Conservation (phyloP, 1,140 invertebrate species). For the Heterodera carotae region DNA sequence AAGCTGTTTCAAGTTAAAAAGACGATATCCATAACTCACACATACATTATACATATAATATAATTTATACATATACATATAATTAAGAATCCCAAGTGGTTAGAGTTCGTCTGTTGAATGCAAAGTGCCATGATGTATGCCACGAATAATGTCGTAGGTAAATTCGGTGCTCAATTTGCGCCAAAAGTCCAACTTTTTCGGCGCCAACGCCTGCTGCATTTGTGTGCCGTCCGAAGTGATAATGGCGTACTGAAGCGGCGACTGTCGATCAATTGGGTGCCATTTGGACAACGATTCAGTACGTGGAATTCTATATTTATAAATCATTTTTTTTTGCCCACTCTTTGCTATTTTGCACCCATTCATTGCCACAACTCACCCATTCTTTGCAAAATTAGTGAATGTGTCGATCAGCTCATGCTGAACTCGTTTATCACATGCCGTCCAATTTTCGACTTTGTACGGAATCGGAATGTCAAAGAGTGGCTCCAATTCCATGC, state of each 20-base stretch:
- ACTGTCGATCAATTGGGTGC: not conserved
- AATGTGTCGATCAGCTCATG: slow-evolving; percentile 11
- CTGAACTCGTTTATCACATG: slow-evolving; percentile 13
- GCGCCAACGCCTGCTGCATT: slow-evolving; percentile 17
- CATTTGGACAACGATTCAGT: slow-evolving; percentile 19
- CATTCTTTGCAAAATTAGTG: slow-evolving; percentile 37
- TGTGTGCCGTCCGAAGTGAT: not conserved
- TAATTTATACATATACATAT: too few species aligned
- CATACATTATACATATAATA: too few species aligned
- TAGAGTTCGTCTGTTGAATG: slow-evolving; percentile 37
- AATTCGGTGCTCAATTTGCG: slow-evolving; percentile 34
- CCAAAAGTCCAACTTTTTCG: slow-evolving; percentile 38
- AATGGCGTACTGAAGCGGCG: slow-evolving; percentile 24
- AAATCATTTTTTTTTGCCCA: too few species aligned
- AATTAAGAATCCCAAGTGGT: too few species aligned
- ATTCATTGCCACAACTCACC: slow-evolving; percentile 10
- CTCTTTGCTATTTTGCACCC: too few species aligned
- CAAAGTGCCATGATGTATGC: slow-evolving; percentile 32
- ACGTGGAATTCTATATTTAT: slow-evolving; percentile 15
- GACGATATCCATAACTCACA: too few species aligned
- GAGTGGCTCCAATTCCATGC: slow-evolving; percentile 19
- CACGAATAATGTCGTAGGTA: slow-evolving; percentile 36
- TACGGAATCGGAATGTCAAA: slow-evolving; percentile 30
- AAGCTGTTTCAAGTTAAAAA: too few species aligned
- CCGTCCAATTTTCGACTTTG: slow-evolving; percentile 7